Evolutionary conservation across 53 echinoderm and acorn worm genomes (phyloP), one percentile per base, ranked within the genome.

Genomic region (Arbacia lixula): DNA sequence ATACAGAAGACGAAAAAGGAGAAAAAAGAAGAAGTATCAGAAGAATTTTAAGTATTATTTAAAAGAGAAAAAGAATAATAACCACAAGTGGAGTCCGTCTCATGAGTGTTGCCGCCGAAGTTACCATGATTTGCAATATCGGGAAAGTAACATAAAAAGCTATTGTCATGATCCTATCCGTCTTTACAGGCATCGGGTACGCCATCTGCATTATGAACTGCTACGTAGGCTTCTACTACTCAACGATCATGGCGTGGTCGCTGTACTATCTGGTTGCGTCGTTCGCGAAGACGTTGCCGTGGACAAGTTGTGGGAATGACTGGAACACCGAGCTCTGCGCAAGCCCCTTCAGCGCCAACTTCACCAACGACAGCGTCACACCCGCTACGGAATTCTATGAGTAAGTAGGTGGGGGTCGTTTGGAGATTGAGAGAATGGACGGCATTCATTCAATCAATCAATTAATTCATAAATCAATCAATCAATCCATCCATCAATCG

Each of bases 181-280:
- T 57, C 9, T 64, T 31, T 29, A 16, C 72, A 97, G 94, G 97
- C 14, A 77, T 97, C 19, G 97, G 97, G 0, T 94, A 92, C 41
- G 91, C 93, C 1, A 93, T 93, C 30, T 87, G 88, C 71, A 72
- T 93, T 20, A 76, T 97, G 12, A 91, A 97, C 66, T 87, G 94
- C 74, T 94, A 87, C 66, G 88, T 93, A 0, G 92, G 91, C 21
- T 94, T 97, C 72, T 97, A 85, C 84, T 97, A 97, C 88, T 94
- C 94, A 68, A 97, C 97, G 12, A 86, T 94, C 67, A 97, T 94
- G 28, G 93, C 93, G 2, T 97, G 94, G 94, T 66, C 97, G 0
- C 76, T 97, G 9, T 97, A 97, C 60, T 97, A 97, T 40, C 85
- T 97, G 16, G 53, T 97, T 40, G 85, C 87, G 1, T 91, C 97